phyloP scores from a whole-genome alignment of 53 echinoderm and acorn worm species.

The Hippasteria phrygiana region DNA sequence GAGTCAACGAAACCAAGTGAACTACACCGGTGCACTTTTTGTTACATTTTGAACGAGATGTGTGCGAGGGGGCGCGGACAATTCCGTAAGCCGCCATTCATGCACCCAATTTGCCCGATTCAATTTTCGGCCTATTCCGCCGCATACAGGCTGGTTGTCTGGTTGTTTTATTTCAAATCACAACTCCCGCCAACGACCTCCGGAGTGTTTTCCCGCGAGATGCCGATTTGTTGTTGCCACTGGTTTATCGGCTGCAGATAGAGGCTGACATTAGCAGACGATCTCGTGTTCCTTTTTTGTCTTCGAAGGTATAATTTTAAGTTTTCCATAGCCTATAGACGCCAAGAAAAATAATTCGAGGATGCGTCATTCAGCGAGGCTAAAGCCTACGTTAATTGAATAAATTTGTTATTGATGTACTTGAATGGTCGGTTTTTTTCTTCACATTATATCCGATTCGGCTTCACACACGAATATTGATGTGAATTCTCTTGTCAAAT shows the following conservation, averaged over 20 bases:
- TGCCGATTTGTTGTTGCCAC: background rate
- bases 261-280: slow-evolving; percentile 13
- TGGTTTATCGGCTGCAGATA: slow-evolving; percentile 15
- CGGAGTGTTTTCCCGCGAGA: slow-evolving; percentile 13
- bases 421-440: no score
- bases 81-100: slow-evolving; percentile 27
- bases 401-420: no score
- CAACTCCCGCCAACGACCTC: slow-evolving; percentile 12
- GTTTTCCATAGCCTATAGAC: no score
- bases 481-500: no score
- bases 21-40: slow-evolving; percentile 34
- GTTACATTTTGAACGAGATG: background rate
- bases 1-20: slow-evolving; percentile 1
- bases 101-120: slow-evolving; percentile 54
- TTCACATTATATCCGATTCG: no score
- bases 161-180: slow-evolving; percentile 37
- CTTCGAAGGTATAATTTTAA: no score
- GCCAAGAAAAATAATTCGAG: no score
- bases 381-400: no score
- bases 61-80: slow-evolving; percentile 42
- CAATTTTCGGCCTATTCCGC: slow-evolving; percentile 19
- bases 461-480: no score
- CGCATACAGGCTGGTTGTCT: background rate
- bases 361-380: no score
- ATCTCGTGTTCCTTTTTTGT: background rate